Percentiles rank a stretch among this genome's conserved stretches.
These are phyloP conservation scores for Sebastes diploproa DNA, from an alignment of 2,797 vertebrate species.

Conservation along the genomic window DNA sequence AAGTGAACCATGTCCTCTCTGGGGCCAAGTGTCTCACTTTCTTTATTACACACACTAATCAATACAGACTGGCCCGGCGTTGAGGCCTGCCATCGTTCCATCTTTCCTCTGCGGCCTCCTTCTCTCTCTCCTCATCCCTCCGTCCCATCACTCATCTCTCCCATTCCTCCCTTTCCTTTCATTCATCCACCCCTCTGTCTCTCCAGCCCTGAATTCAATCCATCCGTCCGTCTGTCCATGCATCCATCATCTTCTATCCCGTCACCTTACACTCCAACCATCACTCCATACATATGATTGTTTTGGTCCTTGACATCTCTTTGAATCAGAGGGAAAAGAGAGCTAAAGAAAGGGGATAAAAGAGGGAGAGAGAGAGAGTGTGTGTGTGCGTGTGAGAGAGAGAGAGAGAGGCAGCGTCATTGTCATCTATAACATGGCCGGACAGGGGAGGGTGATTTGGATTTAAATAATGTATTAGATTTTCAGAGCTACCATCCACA, in stretches of 20 bases:
- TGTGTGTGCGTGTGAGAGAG: neutral
- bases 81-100: conserved; percentile 53
- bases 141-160: conserved; percentile 25
- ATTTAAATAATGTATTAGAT: conserved; percentile 82
- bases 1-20: conserved; percentile 74
- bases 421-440: conserved; percentile 76
- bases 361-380: neutral
- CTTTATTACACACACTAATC: conserved; percentile 80
- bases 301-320: conserved; percentile 40
- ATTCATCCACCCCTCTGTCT: conserved; percentile 8
- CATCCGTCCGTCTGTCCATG: conserved; percentile 3
- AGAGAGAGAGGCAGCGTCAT: conserved; percentile 47
- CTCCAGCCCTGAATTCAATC: conserved; percentile 12
- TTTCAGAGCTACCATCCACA: conserved; percentile 71
- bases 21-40: conserved; percentile 69
- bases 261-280: neutral
- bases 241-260: neutral
- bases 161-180: neutral
- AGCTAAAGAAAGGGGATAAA: neutral
- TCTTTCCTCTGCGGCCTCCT: conserved; percentile 26
- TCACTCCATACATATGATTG: conserved; percentile 28
- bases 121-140: neutral
- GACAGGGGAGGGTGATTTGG: conserved; percentile 75
- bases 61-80: conserved; percentile 67
- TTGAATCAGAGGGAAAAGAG: conserved; percentile 38